A percentile compares a stretch with the other conserved stretches of the same genome.
These are phyloP conservation scores for Smithornis capensis DNA, from an alignment of 2,113 vertebrate genomes.

Conservation along the genomic window DNA sequence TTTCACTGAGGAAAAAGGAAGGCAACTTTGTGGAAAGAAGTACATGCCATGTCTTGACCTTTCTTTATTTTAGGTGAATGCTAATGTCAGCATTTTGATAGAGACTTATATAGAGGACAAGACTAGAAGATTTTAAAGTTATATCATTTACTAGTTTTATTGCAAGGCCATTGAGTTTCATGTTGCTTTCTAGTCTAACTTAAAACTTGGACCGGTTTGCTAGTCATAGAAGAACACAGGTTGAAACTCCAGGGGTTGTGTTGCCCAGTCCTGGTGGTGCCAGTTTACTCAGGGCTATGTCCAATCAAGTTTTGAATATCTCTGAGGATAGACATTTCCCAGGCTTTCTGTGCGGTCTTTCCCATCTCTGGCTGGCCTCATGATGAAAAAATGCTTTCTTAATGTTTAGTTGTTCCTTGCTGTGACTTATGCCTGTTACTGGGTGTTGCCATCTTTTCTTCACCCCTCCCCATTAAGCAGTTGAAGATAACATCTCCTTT, in stretches of 20 bases:
- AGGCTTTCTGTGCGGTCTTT: neutral
- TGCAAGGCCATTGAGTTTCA: neutral
- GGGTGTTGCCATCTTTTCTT: neutral
- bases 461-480: neutral
- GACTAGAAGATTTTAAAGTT: neutral
- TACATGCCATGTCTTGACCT: neutral
- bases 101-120: neutral
- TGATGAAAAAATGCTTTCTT: neutral
- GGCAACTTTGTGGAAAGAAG: neutral
- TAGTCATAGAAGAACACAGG: neutral
- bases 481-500: neutral
- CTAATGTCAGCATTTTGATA: slow-evolving; percentile 1
- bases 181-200: neutral
- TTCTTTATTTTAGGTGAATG: neutral
- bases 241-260: neutral
- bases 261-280: neutral
- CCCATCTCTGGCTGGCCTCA: neutral
- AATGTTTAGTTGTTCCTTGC: neutral
- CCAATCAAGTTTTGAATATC: neutral
- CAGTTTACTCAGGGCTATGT: neutral
- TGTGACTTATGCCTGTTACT: neutral
- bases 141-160: neutral
- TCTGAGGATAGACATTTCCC: neutral
- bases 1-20: neutral
- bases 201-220: neutral